Base-by-base conservation (phyloP, 1,140 invertebrate genomes). In the Pseudomyrmex gracilis region DNA sequence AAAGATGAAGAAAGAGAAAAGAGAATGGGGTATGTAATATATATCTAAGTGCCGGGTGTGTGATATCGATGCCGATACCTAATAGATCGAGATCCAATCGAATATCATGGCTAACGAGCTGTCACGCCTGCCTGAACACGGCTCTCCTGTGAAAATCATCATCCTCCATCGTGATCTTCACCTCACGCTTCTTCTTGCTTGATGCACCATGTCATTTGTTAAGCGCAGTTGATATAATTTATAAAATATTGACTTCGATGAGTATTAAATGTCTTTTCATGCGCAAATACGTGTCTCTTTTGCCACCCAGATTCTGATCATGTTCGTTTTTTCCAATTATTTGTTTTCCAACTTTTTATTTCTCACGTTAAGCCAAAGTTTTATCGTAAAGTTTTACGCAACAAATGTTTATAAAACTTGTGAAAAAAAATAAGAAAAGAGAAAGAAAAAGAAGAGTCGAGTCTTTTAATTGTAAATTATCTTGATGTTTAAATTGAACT, bases 101-200 rank as follows among this genome's bases (percentile, higher is more conserved):
- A 88, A 90, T 90, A 90, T 90, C 89, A 87, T 87, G 85, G 89
- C 82, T 90, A 90, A 90, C 87, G 89, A 90, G 89, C 89, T 90
- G 89, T 90, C 89, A 90, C 89, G 89, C 89, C 89, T 87, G 89
- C 89, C 83, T 90, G 89, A 90, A 71, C 89, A 90, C 86, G 87
- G 87, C 74, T 85, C 78, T 85, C 73, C 66, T 71, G 55, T 5
- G 34, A 34, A 76, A 88, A 88, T 87, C 83, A 87, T 87, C 82
- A 53, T 85, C 87, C 85, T 85, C 49, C 53, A n/a, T 13, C 60
- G 51, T 51, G 71, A 78, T 68, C 83, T 85, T 87, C 83, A 73
- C 73, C 82, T 84, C 55, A 34, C 43, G 64, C 57, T 74, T 13
- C 47, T 51, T 70, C 63, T 80, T 77, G 45, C 17, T 77, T 60